Conservation (phyloP, 2,113 vertebrate species). For the Misgurnus mizolepis region DNA sequence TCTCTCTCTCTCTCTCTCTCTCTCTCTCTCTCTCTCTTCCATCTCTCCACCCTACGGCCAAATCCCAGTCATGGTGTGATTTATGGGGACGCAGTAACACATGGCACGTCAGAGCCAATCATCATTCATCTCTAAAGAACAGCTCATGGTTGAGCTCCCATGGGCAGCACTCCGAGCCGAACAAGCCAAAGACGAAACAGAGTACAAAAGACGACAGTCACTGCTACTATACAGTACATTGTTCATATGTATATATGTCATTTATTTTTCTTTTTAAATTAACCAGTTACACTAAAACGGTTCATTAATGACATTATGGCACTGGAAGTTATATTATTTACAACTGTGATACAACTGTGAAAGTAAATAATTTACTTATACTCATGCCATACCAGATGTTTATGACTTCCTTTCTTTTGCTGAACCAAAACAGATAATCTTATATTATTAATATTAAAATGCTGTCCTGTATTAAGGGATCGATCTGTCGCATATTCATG, state of each 20-base stretch:
- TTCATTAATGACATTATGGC: neutral
- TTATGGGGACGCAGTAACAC: constrained; percentile 36
- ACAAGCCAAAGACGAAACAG: neutral
- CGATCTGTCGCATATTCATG: too few relatives aligned
- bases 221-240: neutral
- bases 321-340: neutral
- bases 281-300: neutral
- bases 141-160: constrained; percentile 30
- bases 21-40: neutral
- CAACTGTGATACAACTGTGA: too few relatives aligned
- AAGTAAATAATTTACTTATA: too few relatives aligned
- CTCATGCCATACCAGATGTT: too few relatives aligned
- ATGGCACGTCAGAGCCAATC: constrained; percentile 36
- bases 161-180: constrained; percentile 3
- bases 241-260: too few relatives aligned
- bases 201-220: constrained; percentile 7
- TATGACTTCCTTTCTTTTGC: too few relatives aligned
- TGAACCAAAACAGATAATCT: too few relatives aligned
- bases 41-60: constrained; percentile 18
- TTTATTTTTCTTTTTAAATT: too few relatives aligned
- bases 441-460: too few relatives aligned
- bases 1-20: neutral
- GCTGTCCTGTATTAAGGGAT: too few relatives aligned
- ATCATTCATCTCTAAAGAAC: constrained; percentile 41
- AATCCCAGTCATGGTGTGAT: constrained; percentile 37